Evolutionary conservation across 2,113 vertebrate genomes (phyloP), one percentile per base, ranked within the genome.

Genomic region (Cepphus grylle): DNA sequence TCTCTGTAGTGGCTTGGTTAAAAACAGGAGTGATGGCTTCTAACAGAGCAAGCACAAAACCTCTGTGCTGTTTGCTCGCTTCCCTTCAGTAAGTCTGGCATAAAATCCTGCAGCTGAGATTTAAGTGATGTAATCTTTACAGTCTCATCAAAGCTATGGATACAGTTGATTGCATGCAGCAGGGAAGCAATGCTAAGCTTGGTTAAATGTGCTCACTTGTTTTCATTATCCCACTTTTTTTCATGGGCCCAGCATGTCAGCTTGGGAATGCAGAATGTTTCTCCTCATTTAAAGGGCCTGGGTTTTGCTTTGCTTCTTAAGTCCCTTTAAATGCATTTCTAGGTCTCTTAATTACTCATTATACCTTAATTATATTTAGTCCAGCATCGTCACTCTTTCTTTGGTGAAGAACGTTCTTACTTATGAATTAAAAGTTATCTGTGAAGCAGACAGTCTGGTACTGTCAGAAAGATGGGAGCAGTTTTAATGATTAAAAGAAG

Each of bases 401-500:
- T 90, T 71, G 88, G 88, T 59, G 90, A 12, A 18, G 88, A 78
- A 92, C 92, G 88, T 81, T 90, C 59, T 86, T 94, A 47, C 86
- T 92, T 96, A 81, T 88, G 93, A 95, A 88, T 90, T 86, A 92
- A 94, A 95, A 92, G 91, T 94, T 91, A 59, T 84, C 93, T 91
- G 50, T 78, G 93, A 74, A 74, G 81, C 86, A 97, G 95, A 62
- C 77, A 42, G 95, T 69, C 89, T 84, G 83, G 65, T 25, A 93
- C 32, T 6, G 0, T 85, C 91, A 87, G 81, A 40, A 85, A 65
- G 85, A 70, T 2, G 2, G n/a, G 81, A 94, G 50, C 56, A 36
- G 59, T 56, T 89, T 69, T 59, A 74, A 30, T 91, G 86, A 90
- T 90, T 89, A 89, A 87, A 96, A 95, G 78, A 70, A 67, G 69